Evolutionary conservation across 2,113 vertebrate species (phyloP), one percentile per base, ranked within the genome.

Genomic region (Rhineura floridana): DNA sequence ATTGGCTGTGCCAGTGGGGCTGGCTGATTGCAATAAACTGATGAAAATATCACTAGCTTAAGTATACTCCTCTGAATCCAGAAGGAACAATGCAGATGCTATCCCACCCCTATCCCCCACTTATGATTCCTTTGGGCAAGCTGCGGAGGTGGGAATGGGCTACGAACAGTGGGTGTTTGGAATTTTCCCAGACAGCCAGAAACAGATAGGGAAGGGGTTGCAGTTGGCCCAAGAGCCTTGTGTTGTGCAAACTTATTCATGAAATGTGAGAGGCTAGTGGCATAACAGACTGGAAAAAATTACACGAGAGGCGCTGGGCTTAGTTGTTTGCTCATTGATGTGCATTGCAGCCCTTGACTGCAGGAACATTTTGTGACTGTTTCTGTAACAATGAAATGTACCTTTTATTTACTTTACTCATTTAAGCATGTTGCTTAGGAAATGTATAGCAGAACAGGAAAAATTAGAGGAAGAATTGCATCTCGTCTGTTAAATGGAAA

Each of bases 401-500:
- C 21, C 6, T 52, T 85, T 80, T 63, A 48, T 63, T 79, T 72
- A 79, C 17, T 63, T 79, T 72, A 79, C 17, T 28, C 33, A 28
- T 93, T 85, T 81, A 88, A 80, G 13, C 55, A 69, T 79, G 83
- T 76, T 86, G 77, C 69, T 88, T 90, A 39, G 82, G 81, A 55
- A 90, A 84, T 87, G 89, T 75, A 23, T 88, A 88, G 83, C 75
- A 86, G 81, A 91, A 87, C 70, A 78, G 17, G 78, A 77, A 42
- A 81, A 85, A 87, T 80, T 92, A 81, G 84, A 21, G 77, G 23
- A 77, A 91, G 93, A 92, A 93, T 89, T 89, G 82, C 85, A 93
- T 70, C 89, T 96, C 92, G 86, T 91, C 89, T 94, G 75, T 81
- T 92, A 79, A 94, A 93, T 95, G 88, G 95, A 97, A 97, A 95